A percentile compares a stretch with the other conserved stretches of the same genome.
Conservation (phyloP, 92 coral and sea anemone species). For the Plumapathes pennacea region DNA sequence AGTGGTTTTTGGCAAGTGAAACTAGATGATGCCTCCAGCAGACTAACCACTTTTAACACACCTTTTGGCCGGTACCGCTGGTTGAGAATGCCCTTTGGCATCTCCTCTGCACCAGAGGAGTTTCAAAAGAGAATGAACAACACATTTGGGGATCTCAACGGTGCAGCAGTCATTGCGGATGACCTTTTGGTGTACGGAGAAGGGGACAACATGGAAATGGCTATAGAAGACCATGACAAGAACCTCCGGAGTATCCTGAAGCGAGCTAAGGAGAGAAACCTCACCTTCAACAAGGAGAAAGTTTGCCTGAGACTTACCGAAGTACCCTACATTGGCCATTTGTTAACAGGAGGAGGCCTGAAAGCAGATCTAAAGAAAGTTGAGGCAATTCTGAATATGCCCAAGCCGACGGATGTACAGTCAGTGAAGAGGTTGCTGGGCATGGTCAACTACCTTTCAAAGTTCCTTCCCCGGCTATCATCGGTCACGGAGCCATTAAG, state of each 20-base stretch:
- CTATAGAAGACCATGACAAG: conserved; percentile 29
- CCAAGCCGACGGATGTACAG: conserved; percentile 30
- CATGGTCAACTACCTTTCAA: conserved; percentile 18
- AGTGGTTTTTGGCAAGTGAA: conserved; percentile 18
- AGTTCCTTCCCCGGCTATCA: conserved; percentile 26
- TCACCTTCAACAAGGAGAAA: conserved; percentile 29
- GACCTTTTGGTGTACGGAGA: conserved; percentile 26
- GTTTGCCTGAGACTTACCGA: conserved; percentile 16
- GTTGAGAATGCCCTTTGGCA: conserved; percentile 38
- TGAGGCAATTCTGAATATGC: conserved; percentile 29
- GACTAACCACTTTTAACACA: conserved; percentile 19
- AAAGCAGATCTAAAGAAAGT: conserved; percentile 41
- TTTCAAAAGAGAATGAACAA: conserved; percentile 25
- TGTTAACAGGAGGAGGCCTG: conserved; percentile 17
- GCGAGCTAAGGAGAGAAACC: conserved; percentile 24
- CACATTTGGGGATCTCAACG: conserved; percentile 22
- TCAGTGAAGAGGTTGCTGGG: conserved; percentile 40
- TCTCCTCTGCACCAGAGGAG: conserved; percentile 36
- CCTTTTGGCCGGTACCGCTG: conserved; percentile 19
- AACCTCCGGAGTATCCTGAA: conserved; percentile 14
- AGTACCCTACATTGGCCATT: conserved; percentile 38
- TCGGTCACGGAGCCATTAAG: conserved; percentile 30
- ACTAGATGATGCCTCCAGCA: conserved; percentile 9
- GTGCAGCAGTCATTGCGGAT: conserved; percentile 37
- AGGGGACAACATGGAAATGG: conserved; percentile 18